Percentiles rank a stretch among this genome's conserved stretches.
phyloP scores from a whole-genome alignment of 2,888 invertebrate genomes.

The Cabera pusaria region DNA sequence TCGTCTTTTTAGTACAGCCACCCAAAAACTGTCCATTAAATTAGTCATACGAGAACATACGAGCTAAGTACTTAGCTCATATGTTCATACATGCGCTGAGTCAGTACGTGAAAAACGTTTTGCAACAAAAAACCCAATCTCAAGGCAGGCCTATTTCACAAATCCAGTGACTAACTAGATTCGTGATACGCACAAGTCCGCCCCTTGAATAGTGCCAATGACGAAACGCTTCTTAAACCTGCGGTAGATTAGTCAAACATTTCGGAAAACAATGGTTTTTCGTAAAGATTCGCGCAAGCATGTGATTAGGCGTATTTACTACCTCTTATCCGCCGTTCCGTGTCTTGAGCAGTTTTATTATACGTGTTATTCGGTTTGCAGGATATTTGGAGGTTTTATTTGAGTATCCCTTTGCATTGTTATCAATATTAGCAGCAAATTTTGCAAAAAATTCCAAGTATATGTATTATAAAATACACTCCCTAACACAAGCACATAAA shows the following conservation, averaged over 20 bases:
- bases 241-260: slow-evolving; percentile 5
- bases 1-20: no score
- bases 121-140: slow-evolving; percentile 1
- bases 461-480: no score
- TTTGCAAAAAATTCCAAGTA: no score
- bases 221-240: slow-evolving; percentile 9
- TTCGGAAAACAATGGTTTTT: slow-evolving; percentile 19
- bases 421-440: no score
- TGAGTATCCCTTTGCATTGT: no score
- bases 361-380: no score
- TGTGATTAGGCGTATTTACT: slow-evolving; percentile 17
- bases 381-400: no score
- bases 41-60: no score
- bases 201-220: slow-evolving; percentile 17
- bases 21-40: no score
- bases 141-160: slow-evolving; percentile 17
- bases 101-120: not conserved
- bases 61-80: no score
- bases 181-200: slow-evolving; percentile 13
- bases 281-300: slow-evolving; percentile 14
- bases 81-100: no score
- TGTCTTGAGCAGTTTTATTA: slow-evolving; percentile 4
- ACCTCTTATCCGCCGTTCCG: slow-evolving; percentile 9
- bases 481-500: no score
- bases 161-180: slow-evolving; percentile 12